Evolutionary conservation across 2,113 vertebrate species (phyloP), one percentile per base, ranked within the genome.

Genomic region (Perca flavescens): DNA sequence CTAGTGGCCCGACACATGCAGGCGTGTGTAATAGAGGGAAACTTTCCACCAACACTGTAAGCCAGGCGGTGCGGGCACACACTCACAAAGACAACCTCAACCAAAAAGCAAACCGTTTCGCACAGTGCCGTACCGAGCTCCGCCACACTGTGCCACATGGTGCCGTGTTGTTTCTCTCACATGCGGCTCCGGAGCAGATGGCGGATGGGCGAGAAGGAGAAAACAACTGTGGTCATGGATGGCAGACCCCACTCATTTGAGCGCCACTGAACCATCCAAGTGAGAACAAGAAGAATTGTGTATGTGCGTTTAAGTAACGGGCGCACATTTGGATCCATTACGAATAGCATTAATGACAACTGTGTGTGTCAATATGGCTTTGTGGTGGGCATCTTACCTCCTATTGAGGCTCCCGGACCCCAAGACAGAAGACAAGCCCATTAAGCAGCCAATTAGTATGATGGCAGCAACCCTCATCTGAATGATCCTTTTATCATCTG

Each of bases 361-460:
- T 60, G 53, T 63, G 57, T 83, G 74, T 84, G 80, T 79, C 68
- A 75, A 36, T 76, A 58, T 52, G 74, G 43, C 28, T 54, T 85
- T 64, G 65, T 72, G 60, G 52, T 63, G 66, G 62, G 58, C 71
- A 49, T 85, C 70, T 28, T 57, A 56, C 71, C 58, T 54, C 86
- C 83, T 68, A 60, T 28, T 67, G 79, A 82, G 79, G 81, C 85
- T 65, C 70, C 50, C 40, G 68, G 71, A 87, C 57, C 67, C 69
- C 34, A 62, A 46, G 73, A 88, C 87, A 84, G 73, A 91, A 57
- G 78, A 91, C 79, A 87, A 81, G 60, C 73, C 84, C 84, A 86
- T 87, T 94, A 90, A 91, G 85, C 62, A 86, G 79, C 88, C 92
- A 92, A 93, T 94, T 94, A 94, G 85, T 81, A 84, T 87, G 88